Evolutionary conservation across 1,140 invertebrate species (phyloP).

Genomic region (Coelopa frigida): DNA sequence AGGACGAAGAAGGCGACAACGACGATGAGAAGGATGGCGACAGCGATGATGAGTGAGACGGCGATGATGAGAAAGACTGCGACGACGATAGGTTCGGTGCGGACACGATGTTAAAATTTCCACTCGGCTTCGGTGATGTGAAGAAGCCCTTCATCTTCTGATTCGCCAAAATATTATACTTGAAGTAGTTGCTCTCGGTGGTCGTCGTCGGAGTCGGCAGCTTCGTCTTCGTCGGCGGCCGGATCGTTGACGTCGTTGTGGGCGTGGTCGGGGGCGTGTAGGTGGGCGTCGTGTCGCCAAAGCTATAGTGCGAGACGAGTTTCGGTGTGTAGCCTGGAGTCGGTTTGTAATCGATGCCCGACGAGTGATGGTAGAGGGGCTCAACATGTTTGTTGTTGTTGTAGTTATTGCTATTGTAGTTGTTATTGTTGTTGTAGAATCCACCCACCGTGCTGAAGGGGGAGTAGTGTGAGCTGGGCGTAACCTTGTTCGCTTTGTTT

Average conservation of each 20-base stretch:
- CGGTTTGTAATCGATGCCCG: constrained; percentile 9
- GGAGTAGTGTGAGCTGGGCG: constrained; percentile 44
- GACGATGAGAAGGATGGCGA: too few relatives aligned
- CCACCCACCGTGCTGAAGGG: constrained; percentile 48
- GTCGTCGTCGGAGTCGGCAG: too few relatives aligned
- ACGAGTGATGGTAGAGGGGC: background rate
- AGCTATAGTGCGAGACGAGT: constrained; percentile 35
- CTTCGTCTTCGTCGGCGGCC: constrained; percentile 11
- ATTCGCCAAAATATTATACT: constrained; percentile 38
- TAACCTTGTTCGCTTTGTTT: constrained; percentile 19
- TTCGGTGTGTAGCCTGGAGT: constrained; percentile 20
- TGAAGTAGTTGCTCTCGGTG: constrained; percentile 40
- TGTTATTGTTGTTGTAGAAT: constrained; percentile 49
- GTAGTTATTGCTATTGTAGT: constrained; percentile 46
- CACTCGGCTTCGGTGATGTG: constrained; percentile 14
- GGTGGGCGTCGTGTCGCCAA: constrained; percentile 10
- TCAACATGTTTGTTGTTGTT: constrained; percentile 2
- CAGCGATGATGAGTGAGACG: too few relatives aligned
- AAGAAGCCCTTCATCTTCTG: constrained; percentile 38
- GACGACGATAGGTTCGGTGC: constrained; percentile 24
- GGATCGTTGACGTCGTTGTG: too few relatives aligned
- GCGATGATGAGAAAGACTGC: too few relatives aligned
- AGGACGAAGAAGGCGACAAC: too few relatives aligned
- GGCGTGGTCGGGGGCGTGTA: too few relatives aligned
- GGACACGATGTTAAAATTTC: constrained; percentile 30